phyloP scores from a whole-genome alignment of 2,888 invertebrate species.

The Lutraria lutraria region DNA sequence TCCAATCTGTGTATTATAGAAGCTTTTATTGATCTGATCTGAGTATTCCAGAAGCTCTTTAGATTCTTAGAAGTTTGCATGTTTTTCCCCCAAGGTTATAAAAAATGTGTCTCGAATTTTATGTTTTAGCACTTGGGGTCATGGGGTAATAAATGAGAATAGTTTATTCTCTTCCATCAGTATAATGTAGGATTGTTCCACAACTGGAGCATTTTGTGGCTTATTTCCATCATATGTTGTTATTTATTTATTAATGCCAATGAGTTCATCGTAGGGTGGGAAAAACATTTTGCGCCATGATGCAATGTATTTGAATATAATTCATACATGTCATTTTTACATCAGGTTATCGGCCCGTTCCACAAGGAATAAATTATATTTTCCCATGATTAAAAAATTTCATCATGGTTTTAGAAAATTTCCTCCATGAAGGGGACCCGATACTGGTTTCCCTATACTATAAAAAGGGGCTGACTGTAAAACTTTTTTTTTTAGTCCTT shows the following conservation, averaged over 20 bases:
- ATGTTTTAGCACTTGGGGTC: conserved; percentile 28
- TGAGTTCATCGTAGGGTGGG: background rate
- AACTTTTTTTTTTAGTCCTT: no score
- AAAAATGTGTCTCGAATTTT: conserved; percentile 20
- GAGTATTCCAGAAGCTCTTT: conserved; percentile 19
- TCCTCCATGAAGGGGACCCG: no score
- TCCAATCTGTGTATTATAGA: background rate
- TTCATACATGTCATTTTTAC: no score
- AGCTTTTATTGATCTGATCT: background rate
- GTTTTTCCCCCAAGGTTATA: conserved; percentile 40
- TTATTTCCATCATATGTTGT: background rate
- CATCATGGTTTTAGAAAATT: no score
- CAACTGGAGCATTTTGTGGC: background rate
- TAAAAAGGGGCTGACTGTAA: no score
- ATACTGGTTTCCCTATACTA: no score
- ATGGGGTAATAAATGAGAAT: conserved; percentile 1
- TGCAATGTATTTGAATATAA: background rate
- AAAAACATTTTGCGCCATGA: background rate
- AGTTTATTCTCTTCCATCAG: background rate
- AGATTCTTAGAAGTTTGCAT: background rate
- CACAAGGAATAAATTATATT: no score
- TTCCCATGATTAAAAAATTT: no score
- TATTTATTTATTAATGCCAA: background rate
- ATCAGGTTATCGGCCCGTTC: no score
- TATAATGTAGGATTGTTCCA: background rate